A percentile compares a stretch with the other conserved stretches of the same genome.
phyloP scores from a whole-genome alignment of 2,888 invertebrate genomes.

The Hypomecis punctinalis region DNA sequence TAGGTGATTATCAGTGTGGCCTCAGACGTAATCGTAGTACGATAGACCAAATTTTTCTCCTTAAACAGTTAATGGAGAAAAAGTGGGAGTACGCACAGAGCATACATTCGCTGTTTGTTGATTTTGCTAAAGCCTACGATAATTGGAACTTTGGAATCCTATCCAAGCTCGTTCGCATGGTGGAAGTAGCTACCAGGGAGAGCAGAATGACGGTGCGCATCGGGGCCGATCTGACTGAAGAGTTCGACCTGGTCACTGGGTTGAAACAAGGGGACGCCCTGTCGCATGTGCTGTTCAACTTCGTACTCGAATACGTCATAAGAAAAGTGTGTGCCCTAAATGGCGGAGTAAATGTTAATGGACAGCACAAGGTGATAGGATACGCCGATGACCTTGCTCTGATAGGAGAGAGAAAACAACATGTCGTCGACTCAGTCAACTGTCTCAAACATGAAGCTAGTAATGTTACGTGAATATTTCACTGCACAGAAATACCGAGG shows the following conservation, averaged over 20 bases:
- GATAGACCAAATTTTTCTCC: neutral
- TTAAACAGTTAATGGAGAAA: constrained; percentile 1
- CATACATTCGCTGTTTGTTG: neutral
- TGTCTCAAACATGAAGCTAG: no score
- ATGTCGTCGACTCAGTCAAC: no score
- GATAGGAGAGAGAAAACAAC: no score
- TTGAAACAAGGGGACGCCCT: constrained; percentile 1
- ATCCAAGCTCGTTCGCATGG: constrained; percentile 1
- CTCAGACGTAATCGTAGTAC: constrained; percentile 1
- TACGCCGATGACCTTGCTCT: no score
- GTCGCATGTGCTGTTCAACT: constrained; percentile 1
- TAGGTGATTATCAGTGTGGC: constrained; percentile 1
- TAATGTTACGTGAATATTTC: no score
- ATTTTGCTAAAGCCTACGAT: constrained; percentile 1
- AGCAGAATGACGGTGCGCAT: neutral
- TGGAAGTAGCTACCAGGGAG: constrained; percentile 12
- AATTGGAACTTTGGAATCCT: neutral
- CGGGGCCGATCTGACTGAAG: neutral
- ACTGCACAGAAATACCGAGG: no score
- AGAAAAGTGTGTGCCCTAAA: no score
- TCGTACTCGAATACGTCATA: neutral
- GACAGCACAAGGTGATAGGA: no score
- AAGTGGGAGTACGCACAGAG: constrained; percentile 1
- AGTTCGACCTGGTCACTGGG: constrained; percentile 1
- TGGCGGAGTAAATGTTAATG: no score